Evolutionary conservation across 2,888 invertebrate genomes (phyloP).

Genomic region (Mantis religiosa): DNA sequence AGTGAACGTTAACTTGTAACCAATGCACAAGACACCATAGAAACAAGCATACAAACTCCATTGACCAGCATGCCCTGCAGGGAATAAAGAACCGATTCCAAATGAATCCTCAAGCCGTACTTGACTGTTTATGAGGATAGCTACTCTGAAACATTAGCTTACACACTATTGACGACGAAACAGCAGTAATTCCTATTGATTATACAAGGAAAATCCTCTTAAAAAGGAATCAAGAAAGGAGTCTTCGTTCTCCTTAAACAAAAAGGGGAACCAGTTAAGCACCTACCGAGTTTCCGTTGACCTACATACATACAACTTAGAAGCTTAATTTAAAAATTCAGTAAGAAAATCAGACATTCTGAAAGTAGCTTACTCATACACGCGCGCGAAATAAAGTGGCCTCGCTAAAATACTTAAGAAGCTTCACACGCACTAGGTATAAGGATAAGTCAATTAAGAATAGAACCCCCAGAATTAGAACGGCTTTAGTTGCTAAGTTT

Average conservation of each 20-base stretch:
- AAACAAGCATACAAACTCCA: background rate
- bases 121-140: background rate
- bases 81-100: background rate
- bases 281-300: background rate
- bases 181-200: background rate
- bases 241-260: background rate
- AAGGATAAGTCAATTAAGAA: background rate
- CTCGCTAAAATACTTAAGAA: background rate
- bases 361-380: background rate
- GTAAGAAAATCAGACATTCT: background rate
- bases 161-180: background rate
- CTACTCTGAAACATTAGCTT: background rate
- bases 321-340: background rate
- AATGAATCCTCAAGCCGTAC: background rate
- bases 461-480: background rate
- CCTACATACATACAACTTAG: background rate
- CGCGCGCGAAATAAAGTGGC: too few relatives aligned
- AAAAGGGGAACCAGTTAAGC: background rate
- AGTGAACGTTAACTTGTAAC: background rate
- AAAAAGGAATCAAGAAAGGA: background rate
- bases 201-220: background rate
- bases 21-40: background rate
- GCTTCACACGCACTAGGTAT: background rate
- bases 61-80: background rate
- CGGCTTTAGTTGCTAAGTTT: background rate